phyloP scores from a whole-genome alignment of 23 tunicate species.

The Trididemnum nubilum region DNA sequence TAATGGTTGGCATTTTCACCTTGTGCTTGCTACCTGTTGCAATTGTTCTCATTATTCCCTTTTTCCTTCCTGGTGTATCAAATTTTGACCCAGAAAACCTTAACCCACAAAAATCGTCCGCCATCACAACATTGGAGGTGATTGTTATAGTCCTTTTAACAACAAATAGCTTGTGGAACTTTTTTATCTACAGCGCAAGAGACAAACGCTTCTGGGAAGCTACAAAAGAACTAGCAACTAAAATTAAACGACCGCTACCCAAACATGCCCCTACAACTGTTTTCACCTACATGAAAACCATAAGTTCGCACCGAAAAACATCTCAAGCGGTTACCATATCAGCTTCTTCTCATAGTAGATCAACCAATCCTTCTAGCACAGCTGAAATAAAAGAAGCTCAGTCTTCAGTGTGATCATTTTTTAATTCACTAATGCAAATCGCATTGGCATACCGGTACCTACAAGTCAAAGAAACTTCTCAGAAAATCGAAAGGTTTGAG shows the following conservation, averaged over 20 bases:
- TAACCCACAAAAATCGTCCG: background rate
- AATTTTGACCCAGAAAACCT: background rate
- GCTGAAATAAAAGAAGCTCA: no score
- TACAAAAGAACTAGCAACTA: background rate
- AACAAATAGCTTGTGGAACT: constrained; percentile 54
- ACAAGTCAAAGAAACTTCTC: no score
- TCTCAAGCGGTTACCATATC: no score
- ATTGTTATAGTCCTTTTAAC: constrained; percentile 18
- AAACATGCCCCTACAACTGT: no score
- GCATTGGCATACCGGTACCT: no score
- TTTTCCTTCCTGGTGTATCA: constrained; percentile 10
- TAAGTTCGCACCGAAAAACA: no score
- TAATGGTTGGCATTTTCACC: constrained; percentile 78
- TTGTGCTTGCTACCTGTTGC: constrained; percentile 46
- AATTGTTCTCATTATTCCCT: constrained; percentile 8
- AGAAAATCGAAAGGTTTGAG: no score
- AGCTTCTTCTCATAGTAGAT: no score
- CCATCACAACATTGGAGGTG: constrained; percentile 22
- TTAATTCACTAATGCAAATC: no score
- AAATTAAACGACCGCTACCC: background rate
- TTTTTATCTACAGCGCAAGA: constrained; percentile 46
- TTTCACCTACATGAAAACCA: no score
- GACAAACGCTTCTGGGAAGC: constrained; percentile 37
- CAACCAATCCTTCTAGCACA: no score
- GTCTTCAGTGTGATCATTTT: no score